Evolutionary conservation across 1,140 invertebrate species (phyloP).

Genomic region (Psilanteris sp.): DNA sequence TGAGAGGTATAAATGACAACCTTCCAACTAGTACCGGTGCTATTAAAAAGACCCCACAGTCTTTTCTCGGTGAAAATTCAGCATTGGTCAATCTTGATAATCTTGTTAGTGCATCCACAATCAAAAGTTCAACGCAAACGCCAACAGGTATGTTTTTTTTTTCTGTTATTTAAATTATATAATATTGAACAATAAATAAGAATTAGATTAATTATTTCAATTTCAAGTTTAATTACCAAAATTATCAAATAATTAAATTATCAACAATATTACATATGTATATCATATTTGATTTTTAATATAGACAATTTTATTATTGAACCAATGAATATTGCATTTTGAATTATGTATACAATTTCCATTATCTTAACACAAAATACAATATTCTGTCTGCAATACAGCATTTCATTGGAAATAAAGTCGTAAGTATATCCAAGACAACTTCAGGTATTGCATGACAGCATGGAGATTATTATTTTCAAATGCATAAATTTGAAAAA

Average conservation of each 20-base stretch:
- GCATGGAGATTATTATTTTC: constrained; percentile 66
- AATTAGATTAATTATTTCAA: too few relatives aligned
- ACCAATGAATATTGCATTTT: too few relatives aligned
- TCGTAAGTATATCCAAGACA: constrained; percentile 74
- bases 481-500: too few relatives aligned
- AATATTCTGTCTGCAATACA: constrained; percentile 74
- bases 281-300: too few relatives aligned
- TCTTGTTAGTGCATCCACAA: constrained; percentile 86
- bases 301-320: too few relatives aligned
- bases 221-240: too few relatives aligned
- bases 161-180: too few relatives aligned
- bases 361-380: too few relatives aligned
- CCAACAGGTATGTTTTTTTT: constrained; percentile 69
- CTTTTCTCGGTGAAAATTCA: constrained; percentile 96
- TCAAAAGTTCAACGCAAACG: constrained; percentile 72
- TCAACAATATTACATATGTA: too few relatives aligned
- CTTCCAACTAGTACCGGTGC: constrained; percentile 79
- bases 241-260: too few relatives aligned
- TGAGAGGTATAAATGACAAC: constrained; percentile 82
- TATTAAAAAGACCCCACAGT: constrained; percentile 92
- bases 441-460: constrained; percentile 68
- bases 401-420: constrained; percentile 80
- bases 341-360: too few relatives aligned
- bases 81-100: constrained; percentile 96
- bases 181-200: too few relatives aligned